Percentiles rank a stretch among this genome's conserved stretches.
phyloP scores from a whole-genome alignment of 2,113 vertebrate genomes.

The Cyrtonyx montezumae region DNA sequence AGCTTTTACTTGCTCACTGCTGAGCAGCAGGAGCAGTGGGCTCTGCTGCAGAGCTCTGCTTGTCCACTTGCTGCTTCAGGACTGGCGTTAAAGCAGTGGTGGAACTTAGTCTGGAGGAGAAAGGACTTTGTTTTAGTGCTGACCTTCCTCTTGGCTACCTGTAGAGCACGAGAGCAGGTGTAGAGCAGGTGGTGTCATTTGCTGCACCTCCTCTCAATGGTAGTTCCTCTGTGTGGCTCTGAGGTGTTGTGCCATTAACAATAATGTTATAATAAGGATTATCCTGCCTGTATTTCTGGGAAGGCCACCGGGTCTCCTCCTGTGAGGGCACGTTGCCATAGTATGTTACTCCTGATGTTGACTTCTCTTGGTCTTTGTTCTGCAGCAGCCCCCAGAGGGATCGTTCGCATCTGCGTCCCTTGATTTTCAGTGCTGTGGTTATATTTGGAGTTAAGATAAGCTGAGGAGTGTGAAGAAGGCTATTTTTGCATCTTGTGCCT shows the following conservation, averaged over 20 bases:
- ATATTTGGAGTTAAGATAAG: background rate
- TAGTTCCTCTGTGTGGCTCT: rapidly evolving
- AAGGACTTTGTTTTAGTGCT: background rate
- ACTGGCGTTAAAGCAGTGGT: background rate
- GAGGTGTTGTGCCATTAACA: rapidly evolving
- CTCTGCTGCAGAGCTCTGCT: background rate
- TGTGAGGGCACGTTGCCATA: rapidly evolving
- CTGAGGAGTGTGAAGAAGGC: background rate
- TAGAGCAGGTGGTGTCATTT: rapidly evolving
- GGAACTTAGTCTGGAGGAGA: background rate
- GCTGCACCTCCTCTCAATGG: background rate
- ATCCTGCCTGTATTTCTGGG: rapidly evolving
- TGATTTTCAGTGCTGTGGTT: background rate
- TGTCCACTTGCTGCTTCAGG: background rate
- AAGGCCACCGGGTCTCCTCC: background rate
- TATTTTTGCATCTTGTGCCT: background rate
- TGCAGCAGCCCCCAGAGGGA: background rate
- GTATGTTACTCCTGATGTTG: rapidly evolving
- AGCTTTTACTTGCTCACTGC: rapidly evolving
- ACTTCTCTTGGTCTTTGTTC: background rate
- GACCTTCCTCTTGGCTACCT: background rate
- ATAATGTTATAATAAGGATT: too few relatives aligned
- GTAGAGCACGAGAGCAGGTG: too few relatives aligned
- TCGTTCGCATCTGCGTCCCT: background rate
- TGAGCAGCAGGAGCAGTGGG: background rate